Evolutionary conservation across 2,888 invertebrate species (phyloP), one percentile per base, ranked within the genome.

Genomic region (Hylaea fasciaria): DNA sequence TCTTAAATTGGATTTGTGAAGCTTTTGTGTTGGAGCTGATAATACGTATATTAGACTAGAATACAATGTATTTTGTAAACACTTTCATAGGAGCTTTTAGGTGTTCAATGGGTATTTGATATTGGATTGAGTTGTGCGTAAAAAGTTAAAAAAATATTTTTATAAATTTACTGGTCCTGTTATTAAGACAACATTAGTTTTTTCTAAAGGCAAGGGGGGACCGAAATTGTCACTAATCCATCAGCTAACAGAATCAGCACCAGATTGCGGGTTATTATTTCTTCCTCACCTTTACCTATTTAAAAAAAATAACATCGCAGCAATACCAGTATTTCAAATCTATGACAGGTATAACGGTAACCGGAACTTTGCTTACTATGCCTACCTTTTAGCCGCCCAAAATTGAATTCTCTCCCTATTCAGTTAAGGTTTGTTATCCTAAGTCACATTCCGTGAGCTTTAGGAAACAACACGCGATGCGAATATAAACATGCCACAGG

Each of bases 401-500:
- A 78, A 80, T 73, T 71, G 73, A 73, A 66, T 75, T 78, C 74
- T 84, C 73, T 77, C 66, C 45, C 46, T 65, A 62, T 70, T 67
- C 39, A n/a, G 43, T 72, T 78, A 81, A 67, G 74, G 82, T 76
- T 70, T 78, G 74, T 71, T 81, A 83, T 81, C 68, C 71, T 54
- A 58, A 40, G 51, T 58, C 56, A 61, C 59, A 59, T 57, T 54
- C 44, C 41, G 29, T 39, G 63, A 68, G 68, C 63, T 66, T 69
- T 64, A 44, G 64, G 63, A 57, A 62, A 68, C 65, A 62, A 72
- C 86, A 86, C 86, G 87, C 86, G 81, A 87, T 83, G 71, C 71
- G 81, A 80, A 80, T 83, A 86, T 86, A 86, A 86, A 86, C 82
- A 81, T 81, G 83, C 81, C 79, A 82, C 73, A 69, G 74, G 70